A percentile compares a stretch with the other conserved stretches of the same genome.
Evolutionary conservation across 2,888 invertebrate species (phyloP).

Genomic region (Lepetodrilus schrolli): DNA sequence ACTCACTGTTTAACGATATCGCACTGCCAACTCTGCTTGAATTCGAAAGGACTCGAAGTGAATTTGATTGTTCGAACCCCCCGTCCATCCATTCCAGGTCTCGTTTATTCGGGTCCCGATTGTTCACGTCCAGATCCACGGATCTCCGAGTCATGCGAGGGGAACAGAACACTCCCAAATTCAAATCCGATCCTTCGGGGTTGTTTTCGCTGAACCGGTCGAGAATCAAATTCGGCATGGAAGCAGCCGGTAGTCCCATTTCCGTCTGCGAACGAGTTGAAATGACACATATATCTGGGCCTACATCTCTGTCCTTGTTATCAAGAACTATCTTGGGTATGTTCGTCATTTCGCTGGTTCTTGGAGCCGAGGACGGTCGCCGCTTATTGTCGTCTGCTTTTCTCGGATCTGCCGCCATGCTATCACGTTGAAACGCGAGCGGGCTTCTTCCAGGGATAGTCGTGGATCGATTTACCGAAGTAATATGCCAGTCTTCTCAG

Average conservation of each 20-base stretch:
- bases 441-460: no score
- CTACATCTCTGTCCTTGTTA: slow-evolving; percentile 30
- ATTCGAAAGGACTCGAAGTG: slow-evolving; percentile 43
- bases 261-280: slow-evolving; percentile 41
- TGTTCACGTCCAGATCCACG: slow-evolving; percentile 44
- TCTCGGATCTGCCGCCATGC: slow-evolving; percentile 27
- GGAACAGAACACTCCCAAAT: slow-evolving; percentile 64
- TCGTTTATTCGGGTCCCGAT: slow-evolving; percentile 31
- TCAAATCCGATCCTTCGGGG: slow-evolving; percentile 32
- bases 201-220: slow-evolving; percentile 28
- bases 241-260: slow-evolving; percentile 46
- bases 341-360: slow-evolving; percentile 33
- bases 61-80: slow-evolving; percentile 36
- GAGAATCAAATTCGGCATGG: slow-evolving; percentile 47
- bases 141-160: slow-evolving; percentile 60
- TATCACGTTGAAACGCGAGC: no score
- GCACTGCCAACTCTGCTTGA: slow-evolving; percentile 60
- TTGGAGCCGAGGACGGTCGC: slow-evolving; percentile 39
- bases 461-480: no score
- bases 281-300: slow-evolving; percentile 3
- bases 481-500: no score
- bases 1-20: slow-evolving; percentile 64
- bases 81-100: slow-evolving; percentile 45
- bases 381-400: slow-evolving; percentile 15
- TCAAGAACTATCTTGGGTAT: slow-evolving; percentile 44